A percentile compares a stretch with the other conserved stretches of the same genome.
phyloP scores from a whole-genome alignment of 2,888 invertebrate species.

The Glyphotaelius pellucidus region DNA sequence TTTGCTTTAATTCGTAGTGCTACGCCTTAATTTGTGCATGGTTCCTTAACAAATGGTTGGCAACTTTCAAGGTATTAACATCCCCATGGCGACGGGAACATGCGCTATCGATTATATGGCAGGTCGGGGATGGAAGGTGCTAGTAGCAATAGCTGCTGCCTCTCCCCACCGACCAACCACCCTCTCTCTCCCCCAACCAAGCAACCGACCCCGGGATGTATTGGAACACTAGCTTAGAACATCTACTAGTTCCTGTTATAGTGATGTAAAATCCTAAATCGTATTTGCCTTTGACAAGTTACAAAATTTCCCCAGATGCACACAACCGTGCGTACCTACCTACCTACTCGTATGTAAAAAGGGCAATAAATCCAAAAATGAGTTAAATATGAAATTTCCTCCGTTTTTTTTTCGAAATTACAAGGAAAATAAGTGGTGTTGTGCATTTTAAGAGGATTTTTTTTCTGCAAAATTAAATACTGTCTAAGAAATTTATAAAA shows the following conservation, averaged over 20 bases:
- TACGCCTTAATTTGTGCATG: neutral
- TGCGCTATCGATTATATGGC: slow-evolving; percentile 59
- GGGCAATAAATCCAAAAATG: too few species aligned
- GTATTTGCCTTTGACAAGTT: neutral
- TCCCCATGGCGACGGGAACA: slow-evolving; percentile 60
- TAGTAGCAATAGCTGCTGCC: neutral
- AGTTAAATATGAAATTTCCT: too few species aligned
- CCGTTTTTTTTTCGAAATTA: too few species aligned
- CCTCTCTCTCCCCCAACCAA: neutral
- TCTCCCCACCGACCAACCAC: neutral
- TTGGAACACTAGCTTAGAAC: neutral
- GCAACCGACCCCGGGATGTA: neutral
- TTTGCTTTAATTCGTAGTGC: too few species aligned
- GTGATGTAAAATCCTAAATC: neutral
- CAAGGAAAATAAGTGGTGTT: too few species aligned
- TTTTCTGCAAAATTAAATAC: too few species aligned
- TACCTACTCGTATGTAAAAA: too few species aligned
- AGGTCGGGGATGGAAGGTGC: slow-evolving; percentile 15
- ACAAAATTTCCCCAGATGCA: neutral
- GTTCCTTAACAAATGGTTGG: neutral
- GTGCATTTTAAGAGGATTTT: too few species aligned
- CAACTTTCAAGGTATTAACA: slow-evolving; percentile 37
- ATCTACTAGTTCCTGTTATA: neutral
- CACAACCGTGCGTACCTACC: too few species aligned
- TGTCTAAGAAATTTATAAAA: too few species aligned